Percentiles rank a stretch among this genome's conserved stretches.
phyloP scores from a whole-genome alignment of 2,113 vertebrate species.

The Malaclemys terrapin region DNA sequence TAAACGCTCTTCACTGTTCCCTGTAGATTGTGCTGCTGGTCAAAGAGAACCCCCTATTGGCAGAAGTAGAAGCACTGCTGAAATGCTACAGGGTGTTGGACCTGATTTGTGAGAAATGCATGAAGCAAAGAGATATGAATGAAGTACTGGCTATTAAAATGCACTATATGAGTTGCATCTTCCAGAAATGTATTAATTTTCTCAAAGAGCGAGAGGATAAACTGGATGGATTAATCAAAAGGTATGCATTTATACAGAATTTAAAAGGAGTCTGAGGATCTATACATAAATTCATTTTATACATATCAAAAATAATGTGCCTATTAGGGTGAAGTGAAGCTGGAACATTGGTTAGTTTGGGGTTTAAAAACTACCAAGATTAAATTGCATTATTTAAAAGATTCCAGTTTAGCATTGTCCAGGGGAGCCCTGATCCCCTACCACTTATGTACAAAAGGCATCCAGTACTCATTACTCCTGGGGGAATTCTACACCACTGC shows the following conservation, averaged over 20 bases:
- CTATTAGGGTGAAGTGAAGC: no score
- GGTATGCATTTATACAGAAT: slow-evolving; percentile 72
- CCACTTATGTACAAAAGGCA: neutral
- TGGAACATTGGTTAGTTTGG: neutral
- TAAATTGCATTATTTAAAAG: neutral
- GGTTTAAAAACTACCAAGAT: neutral
- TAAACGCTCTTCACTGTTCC: slow-evolving; percentile 27
- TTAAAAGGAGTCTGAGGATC: neutral
- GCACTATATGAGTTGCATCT: slow-evolving; percentile 96
- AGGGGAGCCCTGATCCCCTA: neutral
- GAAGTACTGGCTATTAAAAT: slow-evolving; percentile 99
- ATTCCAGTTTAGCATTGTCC: neutral
- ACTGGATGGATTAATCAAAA: slow-evolving; percentile 91
- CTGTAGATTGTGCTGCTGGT: slow-evolving; percentile 92
- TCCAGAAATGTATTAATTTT: slow-evolving; percentile 91
- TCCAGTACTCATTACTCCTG: neutral
- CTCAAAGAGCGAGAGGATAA: slow-evolving; percentile 92
- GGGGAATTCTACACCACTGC: no score
- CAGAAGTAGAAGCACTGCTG: slow-evolving; percentile 87
- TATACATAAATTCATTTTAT: neutral
- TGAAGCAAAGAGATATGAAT: slow-evolving; percentile 98
- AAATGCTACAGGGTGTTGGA: slow-evolving; percentile 94
- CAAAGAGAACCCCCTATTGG: slow-evolving; percentile 92
- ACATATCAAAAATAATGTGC: neutral
- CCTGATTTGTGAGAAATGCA: slow-evolving; percentile 95